Conservation (phyloP, 1,140 invertebrate genomes). For the Brachionus paranguensis region DNA sequence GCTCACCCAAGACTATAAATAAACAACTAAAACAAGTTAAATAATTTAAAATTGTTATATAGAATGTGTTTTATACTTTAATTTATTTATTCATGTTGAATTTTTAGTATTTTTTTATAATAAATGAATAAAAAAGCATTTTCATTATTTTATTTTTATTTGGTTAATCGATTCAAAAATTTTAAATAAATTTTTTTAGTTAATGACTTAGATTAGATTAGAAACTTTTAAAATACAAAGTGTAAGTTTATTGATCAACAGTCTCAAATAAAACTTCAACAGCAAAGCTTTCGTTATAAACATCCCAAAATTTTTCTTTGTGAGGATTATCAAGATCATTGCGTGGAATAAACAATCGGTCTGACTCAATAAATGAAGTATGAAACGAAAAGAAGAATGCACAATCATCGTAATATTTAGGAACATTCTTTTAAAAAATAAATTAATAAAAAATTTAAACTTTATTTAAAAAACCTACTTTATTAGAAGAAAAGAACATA, state of each 20-base stretch:
- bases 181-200: not conserved
- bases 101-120: not conserved
- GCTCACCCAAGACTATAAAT: not conserved
- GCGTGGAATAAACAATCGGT: slow-evolving; percentile 52
- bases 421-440: slow-evolving; percentile 50
- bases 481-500: slow-evolving; percentile 50
- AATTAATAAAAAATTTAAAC: not conserved
- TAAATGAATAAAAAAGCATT: not conserved
- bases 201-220: not conserved
- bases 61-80: no score
- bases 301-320: slow-evolving; percentile 57
- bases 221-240: not conserved
- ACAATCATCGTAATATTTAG: slow-evolving; percentile 59
- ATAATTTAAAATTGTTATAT: no score
- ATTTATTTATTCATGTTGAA: not conserved
- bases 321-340: slow-evolving; percentile 60
- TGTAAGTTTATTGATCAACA: slow-evolving; percentile 40
- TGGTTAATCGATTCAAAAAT: not conserved
- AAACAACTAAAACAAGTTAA: not conserved
- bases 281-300: slow-evolving; percentile 54
- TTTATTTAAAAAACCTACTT: not conserved
- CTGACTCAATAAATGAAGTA: slow-evolving; percentile 56
- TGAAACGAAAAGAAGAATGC: slow-evolving; percentile 62
- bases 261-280: slow-evolving; percentile 52
- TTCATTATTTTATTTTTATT: not conserved